These are phyloP conservation scores for Ascaphus truei DNA, from an alignment of 2,113 vertebrate genomes.

Conservation along the genomic window DNA sequence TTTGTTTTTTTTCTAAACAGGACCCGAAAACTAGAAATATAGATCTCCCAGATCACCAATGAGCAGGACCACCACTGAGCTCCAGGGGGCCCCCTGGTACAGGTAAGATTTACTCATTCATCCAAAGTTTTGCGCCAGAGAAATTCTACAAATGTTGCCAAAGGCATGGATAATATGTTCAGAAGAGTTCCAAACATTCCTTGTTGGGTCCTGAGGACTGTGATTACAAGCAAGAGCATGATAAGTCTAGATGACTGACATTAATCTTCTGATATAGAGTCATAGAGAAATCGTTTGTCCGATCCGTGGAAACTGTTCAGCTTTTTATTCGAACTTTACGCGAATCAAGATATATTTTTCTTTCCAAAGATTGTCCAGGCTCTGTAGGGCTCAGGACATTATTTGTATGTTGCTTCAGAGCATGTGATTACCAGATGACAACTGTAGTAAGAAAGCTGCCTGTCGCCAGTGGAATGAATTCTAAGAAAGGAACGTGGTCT, in stretches of 20 bases:
- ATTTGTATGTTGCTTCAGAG: background rate
- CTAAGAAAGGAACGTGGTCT: constrained; percentile 26
- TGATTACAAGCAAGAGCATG: no score
- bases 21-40: no score
- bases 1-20: no score
- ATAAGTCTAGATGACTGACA: background rate
- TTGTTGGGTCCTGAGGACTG: no score
- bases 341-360: background rate
- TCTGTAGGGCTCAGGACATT: background rate
- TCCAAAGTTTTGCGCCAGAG: no score
- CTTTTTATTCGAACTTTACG: background rate
- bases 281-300: background rate
- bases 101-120: no score
- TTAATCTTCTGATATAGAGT: background rate
- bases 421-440: constrained; percentile 10
- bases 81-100: no score
- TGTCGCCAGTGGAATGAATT: background rate
- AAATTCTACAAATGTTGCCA: no score
- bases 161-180: no score
- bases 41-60: no score
- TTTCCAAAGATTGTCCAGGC: background rate
- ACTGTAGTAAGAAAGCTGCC: background rate
- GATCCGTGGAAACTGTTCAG: background rate
- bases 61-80: no score
- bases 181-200: no score